phyloP scores from a whole-genome alignment of 2,888 invertebrate genomes.

The Hirtodrosophila trivittata region DNA sequence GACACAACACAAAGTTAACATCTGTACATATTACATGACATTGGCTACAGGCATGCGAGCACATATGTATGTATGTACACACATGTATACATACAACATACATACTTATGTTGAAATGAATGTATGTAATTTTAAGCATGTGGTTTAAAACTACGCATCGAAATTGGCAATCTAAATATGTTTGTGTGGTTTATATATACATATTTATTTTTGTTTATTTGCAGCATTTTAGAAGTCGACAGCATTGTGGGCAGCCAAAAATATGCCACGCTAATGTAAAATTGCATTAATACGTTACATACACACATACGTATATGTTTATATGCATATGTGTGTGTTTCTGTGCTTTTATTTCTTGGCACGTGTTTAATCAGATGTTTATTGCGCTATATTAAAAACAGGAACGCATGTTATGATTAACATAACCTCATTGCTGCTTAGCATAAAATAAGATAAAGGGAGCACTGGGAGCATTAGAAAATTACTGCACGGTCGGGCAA shows the following conservation, averaged over 20 bases:
- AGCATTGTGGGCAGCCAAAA: conserved; percentile 53
- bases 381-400: conserved; percentile 28
- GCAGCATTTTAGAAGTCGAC: conserved; percentile 39
- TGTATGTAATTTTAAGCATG: conserved; percentile 28
- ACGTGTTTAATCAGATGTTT: conserved; percentile 42
- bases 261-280: conserved; percentile 50
- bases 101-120: no score
- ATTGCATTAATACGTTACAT: conserved; percentile 26
- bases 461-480: conserved; percentile 32
- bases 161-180: conserved; percentile 50
- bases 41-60: no score
- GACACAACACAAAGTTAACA: no score
- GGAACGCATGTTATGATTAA: conserved; percentile 34
- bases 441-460: conserved; percentile 24
- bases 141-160: conserved; percentile 67
- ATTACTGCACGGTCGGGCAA: conserved; percentile 39
- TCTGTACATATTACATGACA: no score
- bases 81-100: no score
- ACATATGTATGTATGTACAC: no score
- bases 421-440: conserved; percentile 23
- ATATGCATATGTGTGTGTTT: neutral
- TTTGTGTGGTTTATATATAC: conserved; percentile 20
- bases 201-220: conserved; percentile 51
- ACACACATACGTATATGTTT: neutral
- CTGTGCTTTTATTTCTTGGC: conserved; percentile 20